phyloP scores from a whole-genome alignment of 2,797 vertebrate genomes.

The Cyprinella venusta region DNA sequence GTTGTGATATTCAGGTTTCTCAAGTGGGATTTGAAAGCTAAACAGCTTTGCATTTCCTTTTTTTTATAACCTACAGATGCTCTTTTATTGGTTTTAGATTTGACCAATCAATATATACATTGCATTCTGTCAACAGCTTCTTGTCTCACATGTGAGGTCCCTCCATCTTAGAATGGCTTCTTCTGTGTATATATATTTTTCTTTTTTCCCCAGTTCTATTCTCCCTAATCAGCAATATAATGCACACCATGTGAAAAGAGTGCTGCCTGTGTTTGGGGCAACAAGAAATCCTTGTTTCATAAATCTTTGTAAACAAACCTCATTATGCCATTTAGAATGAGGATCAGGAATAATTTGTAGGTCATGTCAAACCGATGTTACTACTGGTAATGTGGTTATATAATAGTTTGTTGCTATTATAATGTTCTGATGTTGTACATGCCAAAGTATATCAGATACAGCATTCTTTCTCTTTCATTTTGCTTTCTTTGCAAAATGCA shows the following conservation, averaged over 20 bases:
- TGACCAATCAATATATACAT: constrained; percentile 5
- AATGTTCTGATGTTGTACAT: constrained; percentile 40
- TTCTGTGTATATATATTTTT: not conserved
- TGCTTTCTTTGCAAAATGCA: constrained; percentile 41
- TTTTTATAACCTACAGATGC: not conserved
- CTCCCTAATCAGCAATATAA: constrained; percentile 47
- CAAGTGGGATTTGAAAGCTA: constrained; percentile 15
- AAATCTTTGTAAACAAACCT: constrained; percentile 17
- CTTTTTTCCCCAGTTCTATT: not conserved
- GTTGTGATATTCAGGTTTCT: constrained; percentile 8
- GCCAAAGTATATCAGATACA: constrained; percentile 52
- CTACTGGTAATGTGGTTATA: constrained; percentile 23
- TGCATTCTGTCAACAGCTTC: constrained; percentile 6
- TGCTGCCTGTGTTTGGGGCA: not conserved
- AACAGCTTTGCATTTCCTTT: not conserved
- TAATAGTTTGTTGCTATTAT: constrained; percentile 20
- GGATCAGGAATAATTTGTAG: constrained; percentile 11
- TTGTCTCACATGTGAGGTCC: not conserved
- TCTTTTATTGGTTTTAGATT: constrained; percentile 15
- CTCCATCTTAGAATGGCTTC: not conserved
- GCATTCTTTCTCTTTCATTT: constrained; percentile 21
- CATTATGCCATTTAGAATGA: not conserved
- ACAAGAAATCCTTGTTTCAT: not conserved
- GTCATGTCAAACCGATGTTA: constrained; percentile 18
- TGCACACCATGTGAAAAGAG: constrained; percentile 8